phyloP scores from a whole-genome alignment of 2,888 invertebrate genomes.

The Tipula unca region DNA sequence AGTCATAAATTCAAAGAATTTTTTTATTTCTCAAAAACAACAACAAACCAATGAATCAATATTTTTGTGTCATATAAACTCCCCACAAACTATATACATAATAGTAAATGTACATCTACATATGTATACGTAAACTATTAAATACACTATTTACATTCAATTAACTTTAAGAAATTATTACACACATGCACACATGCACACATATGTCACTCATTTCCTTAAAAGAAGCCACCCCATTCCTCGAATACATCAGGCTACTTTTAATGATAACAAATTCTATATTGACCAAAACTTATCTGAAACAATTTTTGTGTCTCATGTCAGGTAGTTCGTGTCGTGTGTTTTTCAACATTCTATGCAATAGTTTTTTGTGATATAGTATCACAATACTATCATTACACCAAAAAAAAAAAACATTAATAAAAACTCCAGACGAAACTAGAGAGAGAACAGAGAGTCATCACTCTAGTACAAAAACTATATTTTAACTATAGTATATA shows the following conservation, averaged over 20 bases:
- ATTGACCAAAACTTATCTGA: not conserved
- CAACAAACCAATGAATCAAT: not conserved
- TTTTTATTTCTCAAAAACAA: not conserved
- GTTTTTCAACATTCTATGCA: not conserved
- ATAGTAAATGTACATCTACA: not conserved
- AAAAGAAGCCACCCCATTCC: not conserved
- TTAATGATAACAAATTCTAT: not conserved
- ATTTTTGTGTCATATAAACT: not conserved
- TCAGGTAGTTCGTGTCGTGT: not conserved
- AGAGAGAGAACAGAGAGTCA: not conserved
- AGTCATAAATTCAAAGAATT: not conserved
- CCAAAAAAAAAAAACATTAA: not conserved
- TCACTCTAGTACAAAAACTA: not conserved
- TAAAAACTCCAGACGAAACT: not conserved
- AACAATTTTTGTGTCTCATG: not conserved
- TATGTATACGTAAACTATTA: not conserved
- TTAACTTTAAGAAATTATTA: not conserved
- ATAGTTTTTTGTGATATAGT: not conserved
- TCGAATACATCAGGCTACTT: no score
- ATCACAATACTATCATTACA: not conserved
- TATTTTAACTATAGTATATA: no score
- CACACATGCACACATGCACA: not conserved
- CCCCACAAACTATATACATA: not conserved
- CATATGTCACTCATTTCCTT: not conserved
- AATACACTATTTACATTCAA: not conserved